Conservation (phyloP, 2,888 invertebrate species). For the Eugnorisma glareosa region DNA sequence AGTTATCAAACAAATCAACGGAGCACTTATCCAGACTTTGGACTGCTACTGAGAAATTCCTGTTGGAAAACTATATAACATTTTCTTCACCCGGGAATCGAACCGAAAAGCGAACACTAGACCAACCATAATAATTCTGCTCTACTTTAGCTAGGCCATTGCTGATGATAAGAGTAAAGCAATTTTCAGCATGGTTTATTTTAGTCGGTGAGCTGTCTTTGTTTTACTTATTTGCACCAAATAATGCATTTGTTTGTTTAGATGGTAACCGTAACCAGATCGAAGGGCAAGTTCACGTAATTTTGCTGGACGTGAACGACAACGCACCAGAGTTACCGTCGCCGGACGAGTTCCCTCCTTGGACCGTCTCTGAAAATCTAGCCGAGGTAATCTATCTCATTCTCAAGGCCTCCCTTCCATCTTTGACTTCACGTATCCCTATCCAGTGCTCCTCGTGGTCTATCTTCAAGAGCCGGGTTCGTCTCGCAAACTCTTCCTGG, state of each 20-base stretch:
- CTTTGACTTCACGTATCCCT: background rate
- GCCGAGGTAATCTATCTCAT: conserved; percentile 68
- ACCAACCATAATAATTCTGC: background rate
- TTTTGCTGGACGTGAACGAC: conserved; percentile 91
- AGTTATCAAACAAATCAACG: background rate
- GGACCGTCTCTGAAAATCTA: conserved; percentile 80
- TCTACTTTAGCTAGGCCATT: background rate
- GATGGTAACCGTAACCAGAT: conserved; percentile 84
- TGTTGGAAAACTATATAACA: background rate
- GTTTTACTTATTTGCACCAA: background rate
- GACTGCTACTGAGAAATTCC: background rate
- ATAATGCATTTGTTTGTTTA: conserved; percentile 56
- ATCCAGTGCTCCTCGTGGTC: background rate
- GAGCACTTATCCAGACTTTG: background rate
- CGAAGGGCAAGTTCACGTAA: conserved; percentile 82
- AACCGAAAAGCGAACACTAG: background rate
- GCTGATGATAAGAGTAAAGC: background rate
- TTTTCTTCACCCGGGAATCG: background rate
- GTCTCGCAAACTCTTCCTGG: background rate
- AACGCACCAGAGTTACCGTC: conserved; percentile 89
- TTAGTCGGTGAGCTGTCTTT: background rate
- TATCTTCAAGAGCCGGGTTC: background rate
- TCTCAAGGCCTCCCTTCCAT: background rate
- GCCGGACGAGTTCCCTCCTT: conserved; percentile 68
- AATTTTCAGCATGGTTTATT: background rate